A percentile compares a stretch with the other conserved stretches of the same genome.
These are phyloP conservation scores for Pedetes capensis DNA, from an alignment of 2,113 vertebrate species.

Conservation along the genomic window DNA sequence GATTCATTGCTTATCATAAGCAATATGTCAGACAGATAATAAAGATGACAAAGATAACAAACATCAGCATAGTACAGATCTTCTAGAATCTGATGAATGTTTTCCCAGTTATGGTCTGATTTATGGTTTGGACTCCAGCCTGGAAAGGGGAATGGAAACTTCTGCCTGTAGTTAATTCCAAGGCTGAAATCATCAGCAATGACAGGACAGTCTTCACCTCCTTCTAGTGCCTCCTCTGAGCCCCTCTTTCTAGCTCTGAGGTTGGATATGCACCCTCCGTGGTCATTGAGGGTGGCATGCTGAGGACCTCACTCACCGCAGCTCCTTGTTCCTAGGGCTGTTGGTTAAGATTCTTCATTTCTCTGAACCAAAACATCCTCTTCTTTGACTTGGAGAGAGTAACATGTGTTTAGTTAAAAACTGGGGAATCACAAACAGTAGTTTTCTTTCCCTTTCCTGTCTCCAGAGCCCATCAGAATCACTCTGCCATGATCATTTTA, in stretches of 20 bases:
- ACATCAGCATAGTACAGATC: not conserved
- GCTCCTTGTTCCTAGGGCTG: not conserved
- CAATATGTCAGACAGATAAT: too few relatives aligned
- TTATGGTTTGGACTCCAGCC: not conserved
- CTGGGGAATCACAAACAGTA: not conserved
- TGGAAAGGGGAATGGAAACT: not conserved
- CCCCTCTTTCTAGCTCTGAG: not conserved
- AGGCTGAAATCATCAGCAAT: not conserved
- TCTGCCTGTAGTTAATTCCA: not conserved
- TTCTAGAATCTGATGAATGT: not conserved
- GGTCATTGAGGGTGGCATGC: not conserved
- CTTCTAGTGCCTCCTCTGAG: not conserved
- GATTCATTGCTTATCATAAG: not conserved
- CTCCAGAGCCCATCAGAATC: not conserved
- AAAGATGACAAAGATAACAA: not conserved
- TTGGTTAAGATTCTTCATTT: not conserved
- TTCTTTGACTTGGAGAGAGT: not conserved
- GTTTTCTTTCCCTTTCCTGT: not conserved
- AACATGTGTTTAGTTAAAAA: not conserved
- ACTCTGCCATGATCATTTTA: not conserved
- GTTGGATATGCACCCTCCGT: accelerated
- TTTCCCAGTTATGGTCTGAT: not conserved
- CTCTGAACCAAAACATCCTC: not conserved
- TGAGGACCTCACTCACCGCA: too few relatives aligned
- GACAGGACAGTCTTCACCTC: too few relatives aligned